Percentiles rank a stretch among this genome's conserved stretches.
phyloP scores from a whole-genome alignment of 2,113 vertebrate genomes.

The Perca fluviatilis region DNA sequence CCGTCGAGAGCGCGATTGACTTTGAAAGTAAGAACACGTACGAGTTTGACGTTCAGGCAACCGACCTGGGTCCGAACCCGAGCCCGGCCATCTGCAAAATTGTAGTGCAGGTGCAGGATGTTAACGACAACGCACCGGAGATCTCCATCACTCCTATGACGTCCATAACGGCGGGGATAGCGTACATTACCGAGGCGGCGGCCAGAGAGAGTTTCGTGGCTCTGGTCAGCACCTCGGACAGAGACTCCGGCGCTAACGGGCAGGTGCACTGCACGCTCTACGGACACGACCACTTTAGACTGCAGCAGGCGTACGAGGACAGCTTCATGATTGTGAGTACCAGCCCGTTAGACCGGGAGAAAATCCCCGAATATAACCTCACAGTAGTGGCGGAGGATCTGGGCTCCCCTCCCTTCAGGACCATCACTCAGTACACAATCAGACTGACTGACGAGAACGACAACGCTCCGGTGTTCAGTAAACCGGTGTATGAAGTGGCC shows the following conservation, averaged over 20 bases:
- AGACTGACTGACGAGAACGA: slow-evolving; percentile 93
- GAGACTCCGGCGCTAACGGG: slow-evolving; percentile 92
- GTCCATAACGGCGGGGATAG: slow-evolving; percentile 85
- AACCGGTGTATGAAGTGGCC: slow-evolving; percentile 89
- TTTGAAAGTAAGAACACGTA: slow-evolving; percentile 94
- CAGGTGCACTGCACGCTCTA: slow-evolving; percentile 95
- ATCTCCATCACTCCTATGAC: slow-evolving; percentile 94
- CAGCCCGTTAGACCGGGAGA: slow-evolving; percentile 89
- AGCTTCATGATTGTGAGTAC: slow-evolving; percentile 96
- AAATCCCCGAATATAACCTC: slow-evolving; percentile 93
- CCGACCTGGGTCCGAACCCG: slow-evolving; percentile 91
- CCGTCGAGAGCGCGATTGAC: slow-evolving; percentile 89
- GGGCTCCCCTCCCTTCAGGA: slow-evolving; percentile 90
- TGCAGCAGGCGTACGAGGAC: slow-evolving; percentile 96
- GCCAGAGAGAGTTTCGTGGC: slow-evolving; percentile 94
- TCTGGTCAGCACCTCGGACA: slow-evolving; percentile 95
- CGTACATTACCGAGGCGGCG: slow-evolving; percentile 89
- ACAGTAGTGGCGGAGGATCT: slow-evolving; percentile 95
- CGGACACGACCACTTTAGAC: slow-evolving; percentile 92
- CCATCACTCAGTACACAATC: slow-evolving; percentile 90
- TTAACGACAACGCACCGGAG: slow-evolving; percentile 95
- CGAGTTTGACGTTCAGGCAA: slow-evolving; percentile 94
- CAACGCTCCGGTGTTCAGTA: slow-evolving; percentile 90
- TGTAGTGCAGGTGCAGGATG: slow-evolving; percentile 92
- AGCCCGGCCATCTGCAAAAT: slow-evolving; percentile 92